Evolutionary conservation across 2,113 vertebrate species (phyloP).

Genomic region (Nothocercus julius): DNA sequence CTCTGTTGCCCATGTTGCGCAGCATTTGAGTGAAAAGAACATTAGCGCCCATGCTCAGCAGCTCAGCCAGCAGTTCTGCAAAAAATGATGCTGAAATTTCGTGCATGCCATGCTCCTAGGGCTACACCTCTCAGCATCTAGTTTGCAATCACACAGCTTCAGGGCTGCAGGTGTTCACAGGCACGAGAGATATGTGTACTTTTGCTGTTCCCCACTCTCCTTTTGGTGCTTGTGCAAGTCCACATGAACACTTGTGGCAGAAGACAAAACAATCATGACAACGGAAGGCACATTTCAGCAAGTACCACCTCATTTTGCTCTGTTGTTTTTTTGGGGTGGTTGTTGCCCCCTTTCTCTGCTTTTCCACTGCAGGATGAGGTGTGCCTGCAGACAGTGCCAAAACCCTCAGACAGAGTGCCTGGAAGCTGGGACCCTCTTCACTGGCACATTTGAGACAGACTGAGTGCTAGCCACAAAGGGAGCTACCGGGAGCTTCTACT

Average conservation of each 20-base stretch:
- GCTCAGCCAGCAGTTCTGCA: background rate
- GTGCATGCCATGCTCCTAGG: accelerated
- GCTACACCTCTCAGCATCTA: background rate
- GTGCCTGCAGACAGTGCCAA: background rate
- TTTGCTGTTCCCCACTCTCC: background rate
- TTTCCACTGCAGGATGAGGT: background rate
- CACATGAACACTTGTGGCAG: background rate
- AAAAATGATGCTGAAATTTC: accelerated
- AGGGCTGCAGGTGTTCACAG: background rate
- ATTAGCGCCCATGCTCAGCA: accelerated
- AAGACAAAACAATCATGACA: background rate
- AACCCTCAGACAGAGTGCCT: too few relatives aligned
- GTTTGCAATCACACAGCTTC: background rate
- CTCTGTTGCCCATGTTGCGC: accelerated
- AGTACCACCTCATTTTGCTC: background rate
- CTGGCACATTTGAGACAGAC: too few relatives aligned
- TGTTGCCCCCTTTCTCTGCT: background rate
- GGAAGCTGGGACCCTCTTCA: accelerated
- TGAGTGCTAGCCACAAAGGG: too few relatives aligned
- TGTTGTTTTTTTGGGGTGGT: too few relatives aligned
- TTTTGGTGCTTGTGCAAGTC: accelerated
- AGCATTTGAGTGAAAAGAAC: background rate
- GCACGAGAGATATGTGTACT: accelerated
- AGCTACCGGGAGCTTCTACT: background rate
- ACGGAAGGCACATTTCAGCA: background rate